Conservation (phyloP, 2,113 vertebrate genomes). For the rat (Rattus norvegicus) region DNA sequence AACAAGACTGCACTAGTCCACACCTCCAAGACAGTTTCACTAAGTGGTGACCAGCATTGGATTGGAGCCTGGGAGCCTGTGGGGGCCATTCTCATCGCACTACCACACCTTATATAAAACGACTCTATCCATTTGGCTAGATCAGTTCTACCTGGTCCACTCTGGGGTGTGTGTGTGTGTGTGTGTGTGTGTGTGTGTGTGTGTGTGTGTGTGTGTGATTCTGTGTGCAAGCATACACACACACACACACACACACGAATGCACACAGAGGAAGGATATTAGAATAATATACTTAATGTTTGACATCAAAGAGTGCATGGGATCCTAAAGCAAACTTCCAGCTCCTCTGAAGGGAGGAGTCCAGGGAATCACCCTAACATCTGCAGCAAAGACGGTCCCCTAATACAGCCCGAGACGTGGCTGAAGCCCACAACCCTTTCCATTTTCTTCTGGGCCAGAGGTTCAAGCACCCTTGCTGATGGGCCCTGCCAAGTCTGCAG, state of each 20-base stretch:
- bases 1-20: not conserved
- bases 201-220: not conserved
- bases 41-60: not conserved
- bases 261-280: not conserved
- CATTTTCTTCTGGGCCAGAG: not conserved
- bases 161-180: not conserved
- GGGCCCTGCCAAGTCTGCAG: not conserved
- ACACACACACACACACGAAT: too few relatives aligned
- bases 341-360: not conserved
- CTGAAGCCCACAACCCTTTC: not conserved
- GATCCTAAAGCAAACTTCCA: conserved; percentile 23
- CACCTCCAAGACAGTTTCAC: not conserved
- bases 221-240: too few relatives aligned
- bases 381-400: not conserved
- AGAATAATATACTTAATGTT: conserved; percentile 40
- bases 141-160: not conserved
- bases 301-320: not conserved
- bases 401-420: not conserved
- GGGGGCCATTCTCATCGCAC: not conserved
- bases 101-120: not conserved
- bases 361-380: not conserved
- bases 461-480: not conserved
- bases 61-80: not conserved
- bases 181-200: not conserved
- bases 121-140: conserved; percentile 7